phyloP scores from a whole-genome alignment of 2,888 invertebrate species.

The Parasteatoda lunata region DNA sequence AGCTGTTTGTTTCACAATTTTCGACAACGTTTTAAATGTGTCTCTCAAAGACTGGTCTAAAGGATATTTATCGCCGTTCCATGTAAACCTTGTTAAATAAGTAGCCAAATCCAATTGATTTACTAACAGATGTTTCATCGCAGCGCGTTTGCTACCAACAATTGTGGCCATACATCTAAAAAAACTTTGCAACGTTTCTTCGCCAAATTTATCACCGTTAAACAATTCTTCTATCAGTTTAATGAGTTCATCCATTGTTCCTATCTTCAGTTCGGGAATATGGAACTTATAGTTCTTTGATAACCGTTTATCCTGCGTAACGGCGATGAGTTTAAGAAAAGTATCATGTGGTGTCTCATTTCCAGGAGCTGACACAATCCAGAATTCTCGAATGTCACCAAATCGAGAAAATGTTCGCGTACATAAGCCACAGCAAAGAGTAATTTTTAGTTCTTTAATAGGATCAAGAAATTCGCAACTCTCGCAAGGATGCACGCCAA shows the following conservation, averaged over 20 bases:
- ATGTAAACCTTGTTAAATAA: constrained; percentile 33
- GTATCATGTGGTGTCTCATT: not conserved
- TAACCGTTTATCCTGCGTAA: not conserved
- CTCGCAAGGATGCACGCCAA: constrained; percentile 1
- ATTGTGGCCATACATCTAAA: not conserved
- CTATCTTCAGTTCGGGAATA: constrained; percentile 24
- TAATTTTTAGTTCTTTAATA: no score
- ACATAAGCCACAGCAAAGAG: constrained; percentile 3
- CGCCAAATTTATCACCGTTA: constrained; percentile 7
- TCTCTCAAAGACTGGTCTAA: not conserved
- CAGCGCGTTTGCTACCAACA: not conserved
- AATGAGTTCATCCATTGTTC: constrained; percentile 25
- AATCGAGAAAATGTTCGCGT: not conserved
- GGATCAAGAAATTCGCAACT: constrained; percentile 49
- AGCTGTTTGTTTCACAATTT: not conserved
- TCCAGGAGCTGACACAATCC: constrained; percentile 40
- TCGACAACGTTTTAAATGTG: not conserved
- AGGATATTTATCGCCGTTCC: constrained; percentile 43
- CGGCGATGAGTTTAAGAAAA: constrained; percentile 6
- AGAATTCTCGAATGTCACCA: not conserved
- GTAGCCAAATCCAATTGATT: constrained; percentile 4
- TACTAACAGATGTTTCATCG: not conserved
- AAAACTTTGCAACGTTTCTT: constrained; percentile 3
- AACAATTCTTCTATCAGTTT: constrained; percentile 2
- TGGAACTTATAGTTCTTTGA: constrained; percentile 56